Evolutionary conservation across 2,888 invertebrate species (phyloP).

Genomic region (Harpalus rufipes): DNA sequence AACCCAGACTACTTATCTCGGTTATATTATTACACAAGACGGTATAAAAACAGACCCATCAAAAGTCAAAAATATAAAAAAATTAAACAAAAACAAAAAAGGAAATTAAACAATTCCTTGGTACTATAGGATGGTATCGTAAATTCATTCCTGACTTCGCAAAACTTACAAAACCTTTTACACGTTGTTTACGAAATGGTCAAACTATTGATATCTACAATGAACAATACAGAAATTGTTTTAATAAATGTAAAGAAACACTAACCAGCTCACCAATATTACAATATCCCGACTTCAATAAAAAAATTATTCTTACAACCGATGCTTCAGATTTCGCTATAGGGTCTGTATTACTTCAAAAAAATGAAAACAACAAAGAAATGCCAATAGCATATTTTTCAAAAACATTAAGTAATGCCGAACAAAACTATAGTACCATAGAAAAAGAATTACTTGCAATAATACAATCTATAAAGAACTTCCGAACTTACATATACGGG

Average conservation of each 20-base stretch:
- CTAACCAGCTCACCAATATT: constrained; percentile 21
- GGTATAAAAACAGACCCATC: constrained; percentile 71
- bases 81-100: constrained; percentile 70
- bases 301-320: constrained; percentile 28
- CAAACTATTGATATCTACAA: constrained; percentile 61
- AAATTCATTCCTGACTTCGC: constrained; percentile 69
- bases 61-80: constrained; percentile 69
- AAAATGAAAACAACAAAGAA: constrained; percentile 20
- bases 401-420: constrained; percentile 17
- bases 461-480: constrained; percentile 19
- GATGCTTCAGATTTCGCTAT: constrained; percentile 24
- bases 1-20: constrained; percentile 73
- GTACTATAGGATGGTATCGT: constrained; percentile 63
- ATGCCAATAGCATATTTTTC: constrained; percentile 35
- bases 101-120: constrained; percentile 39
- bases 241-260: constrained; percentile 11
- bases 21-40: constrained; percentile 72
- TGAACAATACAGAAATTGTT: constrained; percentile 23
- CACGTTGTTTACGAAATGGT: constrained; percentile 67
- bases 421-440: constrained; percentile 32
- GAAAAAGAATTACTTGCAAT: constrained; percentile 43
- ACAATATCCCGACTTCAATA: constrained; percentile 37
- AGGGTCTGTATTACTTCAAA: constrained; percentile 15
- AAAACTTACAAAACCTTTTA: constrained; percentile 68
- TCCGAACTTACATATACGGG: constrained; percentile 5